A percentile compares a stretch with the other conserved stretches of the same genome.
These are phyloP conservation scores for Aleiodes alternator DNA, from an alignment of 2,888 invertebrate species.

Conservation along the genomic window DNA sequence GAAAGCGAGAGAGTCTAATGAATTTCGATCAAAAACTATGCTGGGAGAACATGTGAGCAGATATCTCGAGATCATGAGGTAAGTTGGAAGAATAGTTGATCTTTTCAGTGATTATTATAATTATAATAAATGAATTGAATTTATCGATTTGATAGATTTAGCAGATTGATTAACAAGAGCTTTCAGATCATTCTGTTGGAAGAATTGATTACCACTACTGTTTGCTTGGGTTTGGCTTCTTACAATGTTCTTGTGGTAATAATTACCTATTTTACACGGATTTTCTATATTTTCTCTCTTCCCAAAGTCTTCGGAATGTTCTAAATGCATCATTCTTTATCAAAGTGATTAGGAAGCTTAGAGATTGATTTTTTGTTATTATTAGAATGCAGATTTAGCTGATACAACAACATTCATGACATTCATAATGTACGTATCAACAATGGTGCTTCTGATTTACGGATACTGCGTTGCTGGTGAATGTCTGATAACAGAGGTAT, in stretches of 20 bases:
- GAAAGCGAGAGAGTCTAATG: background rate
- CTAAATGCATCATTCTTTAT: no score
- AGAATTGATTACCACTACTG: constrained; percentile 45
- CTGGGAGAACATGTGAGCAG: constrained; percentile 37
- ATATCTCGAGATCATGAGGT: constrained; percentile 49
- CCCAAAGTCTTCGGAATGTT: no score
- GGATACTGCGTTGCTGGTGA: constrained; percentile 52
- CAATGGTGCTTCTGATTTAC: constrained; percentile 48
- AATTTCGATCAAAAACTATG: background rate
- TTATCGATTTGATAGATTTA: constrained; percentile 38
- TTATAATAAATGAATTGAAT: background rate
- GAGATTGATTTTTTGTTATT: background rate
- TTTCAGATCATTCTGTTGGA: constrained; percentile 47
- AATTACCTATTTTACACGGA: no score
- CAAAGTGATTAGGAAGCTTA: no score
- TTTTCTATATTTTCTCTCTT: no score
- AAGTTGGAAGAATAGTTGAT: constrained; percentile 4
- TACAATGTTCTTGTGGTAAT: constrained; percentile 48
- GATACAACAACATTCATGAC: constrained; percentile 41
- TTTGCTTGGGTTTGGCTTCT: constrained; percentile 47
- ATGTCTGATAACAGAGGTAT: constrained; percentile 50
- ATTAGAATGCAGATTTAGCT: constrained; percentile 42
- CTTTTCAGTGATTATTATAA: background rate
- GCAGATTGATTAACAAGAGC: constrained; percentile 41
- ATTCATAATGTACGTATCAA: constrained; percentile 40